Evolutionary conservation across 2,797 vertebrate species (phyloP).

Genomic region (Setipinna tenuifilis): DNA sequence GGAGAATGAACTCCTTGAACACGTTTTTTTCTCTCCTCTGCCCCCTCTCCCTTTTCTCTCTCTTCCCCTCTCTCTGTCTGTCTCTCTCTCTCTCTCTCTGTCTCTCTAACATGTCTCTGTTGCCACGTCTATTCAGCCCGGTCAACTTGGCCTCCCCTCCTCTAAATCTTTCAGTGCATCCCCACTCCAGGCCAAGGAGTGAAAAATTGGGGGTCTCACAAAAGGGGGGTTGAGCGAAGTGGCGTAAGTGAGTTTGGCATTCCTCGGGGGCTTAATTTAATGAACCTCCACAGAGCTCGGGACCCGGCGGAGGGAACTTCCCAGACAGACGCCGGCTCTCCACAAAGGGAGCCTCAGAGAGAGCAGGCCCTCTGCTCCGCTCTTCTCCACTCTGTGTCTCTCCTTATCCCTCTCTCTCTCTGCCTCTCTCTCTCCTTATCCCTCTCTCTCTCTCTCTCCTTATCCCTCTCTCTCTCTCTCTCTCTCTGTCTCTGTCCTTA

Average conservation of each 20-base stretch:
- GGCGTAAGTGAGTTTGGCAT: slow-evolving; percentile 4
- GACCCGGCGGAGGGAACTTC: background rate
- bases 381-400: too few species aligned
- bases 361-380: background rate
- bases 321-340: background rate
- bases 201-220: background rate
- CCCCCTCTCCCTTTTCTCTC: background rate
- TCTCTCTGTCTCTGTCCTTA: too few species aligned
- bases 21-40: background rate
- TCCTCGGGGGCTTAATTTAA: slow-evolving; percentile 16
- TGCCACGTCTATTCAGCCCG: background rate
- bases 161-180: background rate
- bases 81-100: background rate
- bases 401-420: background rate
- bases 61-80: background rate
- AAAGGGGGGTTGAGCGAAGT: slow-evolving; percentile 10
- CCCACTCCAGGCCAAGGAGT: background rate
- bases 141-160: slow-evolving; percentile 5
- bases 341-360: background rate
- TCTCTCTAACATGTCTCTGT: background rate
- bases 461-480: background rate
- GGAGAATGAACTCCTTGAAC: slow-evolving; percentile 17
- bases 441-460: too few species aligned
- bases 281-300: slow-evolving; percentile 11
- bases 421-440: background rate